Base-by-base conservation (phyloP, 2,113 vertebrate species). In the Myiagra hebetior region DNA sequence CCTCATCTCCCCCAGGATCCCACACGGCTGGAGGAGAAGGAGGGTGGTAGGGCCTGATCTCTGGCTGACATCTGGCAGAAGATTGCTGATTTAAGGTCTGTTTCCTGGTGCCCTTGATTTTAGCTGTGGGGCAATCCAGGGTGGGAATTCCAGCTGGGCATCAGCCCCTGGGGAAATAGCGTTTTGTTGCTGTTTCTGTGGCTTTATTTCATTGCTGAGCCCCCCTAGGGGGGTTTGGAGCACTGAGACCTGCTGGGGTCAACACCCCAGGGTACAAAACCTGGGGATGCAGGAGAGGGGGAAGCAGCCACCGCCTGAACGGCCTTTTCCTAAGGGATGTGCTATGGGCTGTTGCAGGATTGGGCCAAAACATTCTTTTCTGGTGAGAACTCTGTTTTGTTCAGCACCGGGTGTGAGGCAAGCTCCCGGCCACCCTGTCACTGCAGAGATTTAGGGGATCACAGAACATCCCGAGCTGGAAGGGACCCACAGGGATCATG, bases 311-410 rank as follows among this genome's bases (percentile, higher is more conserved):
- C 62, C 5, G 91, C 75, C 83, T 35, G 42, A 46, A 2, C 59
- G 5, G 68, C 87, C 50, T 68, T 91, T 68, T 78, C 81, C 76
- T 64, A 4, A 28, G 81, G 85, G 62, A 84, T 5, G 23, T 26
- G 63, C n/a, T 89, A 1, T 3, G 73, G 56, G 23, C 22, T 89
- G 33, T 5, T 85, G 77, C 47, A 67, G 49, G 47, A 75, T 28
- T 28, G 44, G 74, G 87, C 92, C 93, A 75, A 89, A 94, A 85
- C 93, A 97, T 97, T 96, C 95, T 91, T 95, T 89, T 85, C 80
- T 60, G 67, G 37, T 97, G 95, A 97, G 87, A 53, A 20, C 42
- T 37, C 10, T 96, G 96, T 96, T 97, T 97, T 91, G 77, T 22
- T 93, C 82, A 3, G 17, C 2, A 1, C 44, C 24, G 70, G 20